These are phyloP conservation scores for Anastatus disparis DNA, from an alignment of 1,140 invertebrate genomes.

Conservation along the genomic window DNA sequence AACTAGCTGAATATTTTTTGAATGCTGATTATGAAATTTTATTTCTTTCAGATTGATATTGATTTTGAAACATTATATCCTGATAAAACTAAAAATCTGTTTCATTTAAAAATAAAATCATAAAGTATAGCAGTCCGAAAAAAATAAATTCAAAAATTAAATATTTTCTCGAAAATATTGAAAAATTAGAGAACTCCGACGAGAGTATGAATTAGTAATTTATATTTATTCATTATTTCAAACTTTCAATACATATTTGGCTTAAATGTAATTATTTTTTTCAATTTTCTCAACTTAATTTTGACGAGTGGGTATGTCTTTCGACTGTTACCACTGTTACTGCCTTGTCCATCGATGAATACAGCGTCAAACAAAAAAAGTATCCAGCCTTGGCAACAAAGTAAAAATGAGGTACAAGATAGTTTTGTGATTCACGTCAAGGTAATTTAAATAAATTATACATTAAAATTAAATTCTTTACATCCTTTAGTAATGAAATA, in stretches of 20 bases:
- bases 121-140: slow-evolving; percentile 3
- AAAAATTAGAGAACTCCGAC: no score
- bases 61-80: slow-evolving; percentile 33
- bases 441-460: slow-evolving; percentile 18
- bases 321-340: slow-evolving; percentile 20
- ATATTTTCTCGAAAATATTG: no score
- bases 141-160: not conserved
- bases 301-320: not conserved
- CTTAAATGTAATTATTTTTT: no score
- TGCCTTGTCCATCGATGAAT: not conserved
- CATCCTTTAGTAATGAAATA: no score
- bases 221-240: no score
- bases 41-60: slow-evolving; percentile 34
- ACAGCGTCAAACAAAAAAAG: not conserved
- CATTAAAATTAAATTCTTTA: not conserved
- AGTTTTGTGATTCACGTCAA: slow-evolving; percentile 32
- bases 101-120: slow-evolving; percentile 9
- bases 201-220: no score
- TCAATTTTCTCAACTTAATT: slow-evolving; percentile 20
- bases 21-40: not conserved
- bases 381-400: slow-evolving; percentile 5
- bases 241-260: no score
- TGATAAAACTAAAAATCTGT: slow-evolving; percentile 13
- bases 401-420: slow-evolving; percentile 33
- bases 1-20: no score